A percentile compares a stretch with the other conserved stretches of the same genome.
Conservation (phyloP, 23 tunicate species). For the Clavelina lepadiformis region DNA sequence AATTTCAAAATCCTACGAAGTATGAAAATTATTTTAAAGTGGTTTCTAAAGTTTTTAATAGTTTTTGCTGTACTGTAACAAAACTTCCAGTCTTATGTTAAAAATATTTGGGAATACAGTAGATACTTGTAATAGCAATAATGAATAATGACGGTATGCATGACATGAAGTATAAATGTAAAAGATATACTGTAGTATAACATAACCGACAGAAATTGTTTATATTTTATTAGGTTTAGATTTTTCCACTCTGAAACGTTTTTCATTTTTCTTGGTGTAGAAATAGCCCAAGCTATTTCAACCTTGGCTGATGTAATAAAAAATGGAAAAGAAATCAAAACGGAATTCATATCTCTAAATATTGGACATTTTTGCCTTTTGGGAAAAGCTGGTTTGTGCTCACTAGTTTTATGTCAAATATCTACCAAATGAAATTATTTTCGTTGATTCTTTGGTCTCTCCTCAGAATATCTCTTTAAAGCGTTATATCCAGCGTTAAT, state of each 20-base stretch:
- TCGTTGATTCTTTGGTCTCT: neutral
- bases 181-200: too few relatives aligned
- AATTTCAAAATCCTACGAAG: slow-evolving; percentile 25
- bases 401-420: too few relatives aligned
- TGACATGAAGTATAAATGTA: too few relatives aligned
- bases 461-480: slow-evolving; percentile 10
- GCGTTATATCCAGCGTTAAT: slow-evolving; percentile 1
- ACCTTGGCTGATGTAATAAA: slow-evolving; percentile 2
- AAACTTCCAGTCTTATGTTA: neutral
- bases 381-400: slow-evolving; percentile 55
- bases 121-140: too few relatives aligned
- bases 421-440: neutral
- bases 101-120: neutral
- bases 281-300: slow-evolving; percentile 12
- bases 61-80: neutral
- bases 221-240: slow-evolving; percentile 18
- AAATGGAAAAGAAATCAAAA: slow-evolving; percentile 2
- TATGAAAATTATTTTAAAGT: neutral
- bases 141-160: too few relatives aligned
- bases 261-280: slow-evolving; percentile 37
- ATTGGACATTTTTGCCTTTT: slow-evolving; percentile 43
- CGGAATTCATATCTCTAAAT: slow-evolving; percentile 20
- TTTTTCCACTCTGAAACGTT: slow-evolving; percentile 43
- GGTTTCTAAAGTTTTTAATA: neutral
- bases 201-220: too few relatives aligned